phyloP scores from a whole-genome alignment of 1,140 invertebrate genomes.

The Thalassaphorura encarpata region DNA sequence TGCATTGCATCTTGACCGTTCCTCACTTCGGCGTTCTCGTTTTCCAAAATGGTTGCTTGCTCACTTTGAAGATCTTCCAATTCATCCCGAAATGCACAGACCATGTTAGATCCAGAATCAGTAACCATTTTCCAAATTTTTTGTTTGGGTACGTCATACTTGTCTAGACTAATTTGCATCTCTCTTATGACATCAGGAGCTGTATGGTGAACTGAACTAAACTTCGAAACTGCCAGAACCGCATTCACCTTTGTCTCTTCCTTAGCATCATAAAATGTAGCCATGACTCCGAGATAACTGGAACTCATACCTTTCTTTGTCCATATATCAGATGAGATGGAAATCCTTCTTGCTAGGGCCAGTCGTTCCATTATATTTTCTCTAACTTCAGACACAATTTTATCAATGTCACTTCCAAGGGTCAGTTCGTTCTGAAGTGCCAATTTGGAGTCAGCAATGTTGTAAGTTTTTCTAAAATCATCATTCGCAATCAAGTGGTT shows the following conservation, averaged over 20 bases:
- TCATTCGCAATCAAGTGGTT: not conserved
- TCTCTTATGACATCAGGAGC: not conserved
- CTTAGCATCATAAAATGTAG: not conserved
- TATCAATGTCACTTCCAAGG: not conserved
- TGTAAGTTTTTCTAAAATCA: not conserved
- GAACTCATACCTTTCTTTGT: not conserved
- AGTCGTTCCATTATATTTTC: not conserved
- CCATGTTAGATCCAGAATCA: not conserved
- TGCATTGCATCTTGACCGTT: too few species aligned
- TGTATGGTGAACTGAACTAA: not conserved
- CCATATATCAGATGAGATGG: not conserved
- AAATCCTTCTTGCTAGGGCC: not conserved
- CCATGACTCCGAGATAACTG: not conserved
- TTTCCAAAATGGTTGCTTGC: too few species aligned
- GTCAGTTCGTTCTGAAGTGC: not conserved
- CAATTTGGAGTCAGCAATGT: not conserved
- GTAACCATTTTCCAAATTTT: not conserved
- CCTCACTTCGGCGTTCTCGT: too few species aligned
- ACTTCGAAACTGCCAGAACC: not conserved
- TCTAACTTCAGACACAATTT: not conserved
- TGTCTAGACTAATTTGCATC: not conserved
- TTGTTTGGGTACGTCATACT: not conserved
- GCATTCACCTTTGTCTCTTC: not conserved
- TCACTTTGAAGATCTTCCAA: too few species aligned
- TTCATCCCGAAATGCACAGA: not conserved